Conservation (phyloP, 1,140 invertebrate species). For the Babylonia areolata region DNA sequence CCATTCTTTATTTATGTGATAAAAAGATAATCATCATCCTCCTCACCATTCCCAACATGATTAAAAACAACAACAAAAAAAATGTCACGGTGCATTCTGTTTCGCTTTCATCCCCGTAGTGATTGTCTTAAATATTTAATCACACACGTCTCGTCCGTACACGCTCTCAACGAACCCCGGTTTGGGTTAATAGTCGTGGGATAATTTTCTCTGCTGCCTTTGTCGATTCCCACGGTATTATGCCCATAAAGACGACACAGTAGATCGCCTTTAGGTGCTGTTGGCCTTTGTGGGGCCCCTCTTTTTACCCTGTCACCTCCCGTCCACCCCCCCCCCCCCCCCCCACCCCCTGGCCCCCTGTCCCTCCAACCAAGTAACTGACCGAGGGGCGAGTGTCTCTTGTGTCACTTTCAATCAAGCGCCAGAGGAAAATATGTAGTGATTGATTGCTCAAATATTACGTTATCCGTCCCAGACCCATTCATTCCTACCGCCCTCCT, state of each 20-base stretch:
- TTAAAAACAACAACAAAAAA: neutral
- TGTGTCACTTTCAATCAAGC: constrained; percentile 27
- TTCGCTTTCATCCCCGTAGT: neutral
- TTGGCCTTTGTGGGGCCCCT: neutral
- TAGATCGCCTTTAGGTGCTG: neutral
- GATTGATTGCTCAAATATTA: constrained; percentile 27
- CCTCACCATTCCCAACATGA: neutral
- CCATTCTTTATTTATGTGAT: no score
- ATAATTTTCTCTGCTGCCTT: no score
- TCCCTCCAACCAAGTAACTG: neutral
- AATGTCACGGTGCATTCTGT: neutral
- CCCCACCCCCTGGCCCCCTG: neutral
- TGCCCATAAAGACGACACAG: neutral
- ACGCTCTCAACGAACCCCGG: no score
- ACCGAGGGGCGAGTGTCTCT: neutral
- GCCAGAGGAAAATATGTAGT: constrained; percentile 10
- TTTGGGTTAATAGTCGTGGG: no score
- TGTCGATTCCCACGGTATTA: neutral
- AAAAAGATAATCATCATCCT: neutral
- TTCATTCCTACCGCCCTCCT: neutral
- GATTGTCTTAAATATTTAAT: neutral
- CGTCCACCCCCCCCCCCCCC: neutral
- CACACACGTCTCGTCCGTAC: neutral
- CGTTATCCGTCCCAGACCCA: neutral
- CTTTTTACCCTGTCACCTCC: neutral